These are phyloP conservation scores for Ara ararauna DNA, from an alignment of 2,797 vertebrate species.

Conservation along the genomic window DNA sequence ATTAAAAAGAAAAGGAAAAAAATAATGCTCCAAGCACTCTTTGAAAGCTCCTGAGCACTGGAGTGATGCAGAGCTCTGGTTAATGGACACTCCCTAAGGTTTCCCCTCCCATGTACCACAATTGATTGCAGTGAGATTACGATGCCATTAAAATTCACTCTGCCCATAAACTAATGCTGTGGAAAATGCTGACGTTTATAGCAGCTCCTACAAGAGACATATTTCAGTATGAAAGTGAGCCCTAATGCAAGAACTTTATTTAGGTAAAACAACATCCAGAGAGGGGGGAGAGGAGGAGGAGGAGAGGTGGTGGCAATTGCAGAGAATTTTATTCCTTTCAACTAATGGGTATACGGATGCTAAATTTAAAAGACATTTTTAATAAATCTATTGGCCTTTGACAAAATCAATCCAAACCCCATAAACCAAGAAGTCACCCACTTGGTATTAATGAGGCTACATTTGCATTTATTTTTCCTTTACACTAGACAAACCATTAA, in stretches of 20 bases:
- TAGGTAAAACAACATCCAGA: conserved; percentile 81
- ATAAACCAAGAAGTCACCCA: conserved; percentile 86
- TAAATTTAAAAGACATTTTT: conserved; percentile 85
- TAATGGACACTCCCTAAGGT: conserved; percentile 77
- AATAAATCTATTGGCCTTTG: conserved; percentile 87
- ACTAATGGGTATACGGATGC: conserved; percentile 82
- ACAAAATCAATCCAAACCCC: conserved; percentile 86
- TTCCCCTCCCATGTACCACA: conserved; percentile 58
- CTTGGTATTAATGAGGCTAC: conserved; percentile 85
- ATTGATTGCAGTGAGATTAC: conserved; percentile 83
- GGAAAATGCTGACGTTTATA: conserved; percentile 85
- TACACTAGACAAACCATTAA: conserved; percentile 86
- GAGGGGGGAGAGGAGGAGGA: conserved; percentile 65
- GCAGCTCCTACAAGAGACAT: conserved; percentile 83
- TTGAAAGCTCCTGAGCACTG: conserved; percentile 52
- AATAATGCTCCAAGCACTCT: not conserved
- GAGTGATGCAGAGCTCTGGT: conserved; percentile 78
- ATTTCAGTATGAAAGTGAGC: conserved; percentile 83
- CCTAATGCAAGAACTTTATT: conserved; percentile 84
- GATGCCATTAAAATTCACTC: conserved; percentile 85
- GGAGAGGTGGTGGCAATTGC: conserved; percentile 75
- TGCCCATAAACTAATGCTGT: conserved; percentile 79
- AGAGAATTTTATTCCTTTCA: conserved; percentile 83
- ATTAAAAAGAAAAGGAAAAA: not conserved
- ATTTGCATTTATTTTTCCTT: conserved; percentile 88